Evolutionary conservation across 2,113 vertebrate genomes (phyloP).

Genomic region (Saccopteryx bilineata): DNA sequence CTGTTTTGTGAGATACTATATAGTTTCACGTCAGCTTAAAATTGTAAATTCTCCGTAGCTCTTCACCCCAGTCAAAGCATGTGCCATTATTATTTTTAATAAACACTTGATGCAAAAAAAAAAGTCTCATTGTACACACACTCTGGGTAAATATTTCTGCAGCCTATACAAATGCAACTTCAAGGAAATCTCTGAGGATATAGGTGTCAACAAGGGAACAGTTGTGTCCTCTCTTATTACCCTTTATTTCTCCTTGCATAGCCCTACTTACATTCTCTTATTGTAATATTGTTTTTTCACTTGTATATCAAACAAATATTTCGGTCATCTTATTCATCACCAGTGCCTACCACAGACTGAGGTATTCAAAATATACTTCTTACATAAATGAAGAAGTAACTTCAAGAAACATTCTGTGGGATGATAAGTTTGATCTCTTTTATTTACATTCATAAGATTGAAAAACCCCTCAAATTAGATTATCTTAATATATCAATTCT

Average conservation of each 20-base stretch:
- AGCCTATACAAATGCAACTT: background rate
- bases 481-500: background rate
- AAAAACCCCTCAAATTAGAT: background rate
- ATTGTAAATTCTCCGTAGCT: conserved; percentile 46
- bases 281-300: background rate
- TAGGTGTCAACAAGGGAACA: background rate
- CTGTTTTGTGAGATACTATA: background rate
- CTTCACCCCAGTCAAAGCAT: conserved; percentile 71
- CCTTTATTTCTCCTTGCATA: background rate
- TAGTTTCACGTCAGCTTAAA: conserved; percentile 60
- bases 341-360: background rate
- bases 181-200: background rate
- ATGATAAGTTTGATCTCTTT: background rate
- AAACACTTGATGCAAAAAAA: conserved; percentile 57
- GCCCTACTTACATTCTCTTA: background rate
- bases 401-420: background rate
- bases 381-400: background rate
- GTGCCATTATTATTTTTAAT: conserved; percentile 80
- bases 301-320: background rate
- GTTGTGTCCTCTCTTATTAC: background rate
- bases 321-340: background rate
- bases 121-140: background rate
- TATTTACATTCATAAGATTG: background rate
- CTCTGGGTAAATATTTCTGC: background rate
- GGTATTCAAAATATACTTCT: background rate